phyloP scores from a whole-genome alignment of 2,113 vertebrate genomes.

The Mungos mungo region DNA sequence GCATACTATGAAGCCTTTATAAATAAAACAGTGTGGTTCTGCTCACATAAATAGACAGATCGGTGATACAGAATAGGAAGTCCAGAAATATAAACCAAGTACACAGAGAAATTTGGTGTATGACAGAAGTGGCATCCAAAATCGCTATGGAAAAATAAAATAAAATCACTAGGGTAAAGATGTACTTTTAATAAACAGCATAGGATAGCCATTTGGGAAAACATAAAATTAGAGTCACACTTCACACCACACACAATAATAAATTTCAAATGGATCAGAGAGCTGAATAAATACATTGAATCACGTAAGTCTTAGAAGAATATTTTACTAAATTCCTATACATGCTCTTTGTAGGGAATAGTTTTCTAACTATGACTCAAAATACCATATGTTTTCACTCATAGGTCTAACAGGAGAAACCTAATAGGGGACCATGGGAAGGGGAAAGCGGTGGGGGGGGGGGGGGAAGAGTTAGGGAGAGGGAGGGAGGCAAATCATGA shows the following conservation, averaged over 20 bases:
- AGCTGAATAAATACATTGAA: slow-evolving; percentile 30
- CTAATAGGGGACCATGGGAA: no score
- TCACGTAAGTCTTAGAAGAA: background rate
- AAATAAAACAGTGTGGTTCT: background rate
- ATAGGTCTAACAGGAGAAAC: no score
- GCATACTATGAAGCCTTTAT: background rate
- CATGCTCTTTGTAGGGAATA: background rate
- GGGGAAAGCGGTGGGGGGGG: no score
- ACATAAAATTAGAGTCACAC: slow-evolving; percentile 35
- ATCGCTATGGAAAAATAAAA: slow-evolving; percentile 17
- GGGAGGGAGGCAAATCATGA: no score
- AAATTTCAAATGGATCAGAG: slow-evolving; percentile 11
- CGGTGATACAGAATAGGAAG: slow-evolving; percentile 15
- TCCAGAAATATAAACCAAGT: slow-evolving; percentile 23
- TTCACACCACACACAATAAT: background rate
- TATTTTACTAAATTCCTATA: background rate
- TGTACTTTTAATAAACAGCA: slow-evolving; percentile 32
- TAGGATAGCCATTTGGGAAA: background rate
- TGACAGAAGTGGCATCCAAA: slow-evolving; percentile 21
- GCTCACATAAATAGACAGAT: background rate
- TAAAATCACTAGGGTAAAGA: slow-evolving; percentile 1
- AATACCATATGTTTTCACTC: background rate
- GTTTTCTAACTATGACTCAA: slow-evolving; percentile 27
- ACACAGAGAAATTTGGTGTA: background rate
- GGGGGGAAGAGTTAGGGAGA: no score